Evolutionary conservation across 1,140 invertebrate genomes (phyloP).

Genomic region (Trinorchestia longiramus): DNA sequence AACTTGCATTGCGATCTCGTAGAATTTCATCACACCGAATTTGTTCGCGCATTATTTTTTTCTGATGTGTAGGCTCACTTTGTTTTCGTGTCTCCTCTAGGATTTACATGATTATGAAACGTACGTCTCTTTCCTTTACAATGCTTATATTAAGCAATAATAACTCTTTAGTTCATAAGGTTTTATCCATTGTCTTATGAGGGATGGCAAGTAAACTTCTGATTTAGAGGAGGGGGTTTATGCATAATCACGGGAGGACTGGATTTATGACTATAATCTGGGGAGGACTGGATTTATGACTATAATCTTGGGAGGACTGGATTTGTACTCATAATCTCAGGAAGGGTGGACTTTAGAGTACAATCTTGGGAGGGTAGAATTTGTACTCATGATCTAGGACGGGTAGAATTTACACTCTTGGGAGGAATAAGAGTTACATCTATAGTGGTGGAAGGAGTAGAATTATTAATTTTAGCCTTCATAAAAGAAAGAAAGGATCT

Average conservation of each 20-base stretch:
- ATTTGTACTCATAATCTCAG: too few relatives aligned
- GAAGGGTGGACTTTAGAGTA: too few relatives aligned
- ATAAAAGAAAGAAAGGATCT: neutral
- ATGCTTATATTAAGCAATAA: conserved; percentile 2
- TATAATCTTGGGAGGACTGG: too few relatives aligned
- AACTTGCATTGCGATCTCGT: neutral
- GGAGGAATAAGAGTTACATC: neutral
- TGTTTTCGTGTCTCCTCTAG: neutral
- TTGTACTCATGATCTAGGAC: too few relatives aligned
- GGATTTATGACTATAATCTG: too few relatives aligned
- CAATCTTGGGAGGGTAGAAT: too few relatives aligned
- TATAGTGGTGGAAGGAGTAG: neutral
- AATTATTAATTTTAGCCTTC: neutral
- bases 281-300: too few relatives aligned
- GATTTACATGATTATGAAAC: neutral
- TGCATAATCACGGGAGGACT: too few relatives aligned
- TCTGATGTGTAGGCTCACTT: neutral
- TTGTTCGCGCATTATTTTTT: neutral
- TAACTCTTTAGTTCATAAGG: neutral
- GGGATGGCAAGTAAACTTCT: too few relatives aligned
- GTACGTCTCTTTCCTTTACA: neutral
- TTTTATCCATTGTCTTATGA: neutral
- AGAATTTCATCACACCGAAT: neutral
- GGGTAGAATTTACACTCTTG: neutral
- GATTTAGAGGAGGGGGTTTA: too few relatives aligned